These are phyloP conservation scores for Zeugodacus cucurbitae DNA, from an alignment of 1,140 invertebrate genomes.

Conservation along the genomic window DNA sequence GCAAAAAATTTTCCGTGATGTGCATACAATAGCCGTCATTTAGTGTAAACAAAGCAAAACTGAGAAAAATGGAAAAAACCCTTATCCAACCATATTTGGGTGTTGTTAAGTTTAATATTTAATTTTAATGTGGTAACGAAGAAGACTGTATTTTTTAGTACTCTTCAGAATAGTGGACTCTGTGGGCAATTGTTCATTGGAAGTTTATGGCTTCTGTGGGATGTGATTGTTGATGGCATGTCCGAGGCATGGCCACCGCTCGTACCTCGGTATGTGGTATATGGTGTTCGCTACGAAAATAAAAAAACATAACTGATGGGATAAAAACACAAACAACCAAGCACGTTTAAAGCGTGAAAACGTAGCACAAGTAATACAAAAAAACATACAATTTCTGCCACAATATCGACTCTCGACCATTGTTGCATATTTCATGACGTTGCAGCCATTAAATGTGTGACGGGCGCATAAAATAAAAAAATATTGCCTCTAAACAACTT, in stretches of 20 bases:
- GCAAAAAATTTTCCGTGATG: background rate
- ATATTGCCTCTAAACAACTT: background rate
- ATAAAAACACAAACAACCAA: background rate
- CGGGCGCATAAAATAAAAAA: background rate
- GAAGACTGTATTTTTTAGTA: background rate
- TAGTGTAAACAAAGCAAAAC: background rate
- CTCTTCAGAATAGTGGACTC: background rate
- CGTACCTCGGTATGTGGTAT: background rate
- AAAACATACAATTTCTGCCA: background rate
- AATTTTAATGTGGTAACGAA: constrained; percentile 9
- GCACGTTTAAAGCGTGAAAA: background rate
- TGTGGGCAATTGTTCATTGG: background rate
- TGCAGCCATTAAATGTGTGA: background rate
- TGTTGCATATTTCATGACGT: background rate
- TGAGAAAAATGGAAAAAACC: background rate
- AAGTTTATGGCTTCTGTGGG: background rate
- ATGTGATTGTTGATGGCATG: background rate
- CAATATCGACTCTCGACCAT: background rate
- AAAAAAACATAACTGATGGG: background rate
- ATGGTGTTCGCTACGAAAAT: background rate
- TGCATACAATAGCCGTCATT: background rate
- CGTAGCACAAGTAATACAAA: background rate
- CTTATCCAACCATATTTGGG: background rate
- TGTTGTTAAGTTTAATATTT: constrained; percentile 33
- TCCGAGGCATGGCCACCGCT: background rate